A percentile compares a stretch with the other conserved stretches of the same genome.
Conservation (phyloP, 1,140 invertebrate species). For the Drosophila azteca region DNA sequence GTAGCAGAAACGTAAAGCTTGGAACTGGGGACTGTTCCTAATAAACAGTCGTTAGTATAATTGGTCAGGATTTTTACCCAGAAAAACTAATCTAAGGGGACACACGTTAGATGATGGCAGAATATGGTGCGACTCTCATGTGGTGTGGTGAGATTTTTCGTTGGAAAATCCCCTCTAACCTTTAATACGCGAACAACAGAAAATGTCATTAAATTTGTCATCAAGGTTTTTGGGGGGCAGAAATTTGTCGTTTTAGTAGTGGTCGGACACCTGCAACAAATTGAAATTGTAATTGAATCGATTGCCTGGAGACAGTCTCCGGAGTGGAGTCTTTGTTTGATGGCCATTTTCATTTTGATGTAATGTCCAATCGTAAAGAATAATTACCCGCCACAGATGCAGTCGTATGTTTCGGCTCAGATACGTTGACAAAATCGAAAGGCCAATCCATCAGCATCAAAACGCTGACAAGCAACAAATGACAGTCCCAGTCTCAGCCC, state of each 20-base stretch:
- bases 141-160: neutral
- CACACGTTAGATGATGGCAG: too few species aligned
- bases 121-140: too few species aligned
- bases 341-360: slow-evolving; percentile 22
- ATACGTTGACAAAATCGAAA: slow-evolving; percentile 26
- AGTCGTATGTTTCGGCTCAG: neutral
- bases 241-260: neutral
- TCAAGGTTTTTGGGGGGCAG: too few species aligned
- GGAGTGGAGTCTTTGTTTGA: neutral
- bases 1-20: too few species aligned
- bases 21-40: too few species aligned
- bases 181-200: too few species aligned
- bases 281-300: neutral
- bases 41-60: too few species aligned
- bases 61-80: too few species aligned
- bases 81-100: too few species aligned
- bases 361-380: slow-evolving; percentile 5
- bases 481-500: neutral
- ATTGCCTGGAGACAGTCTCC: neutral
- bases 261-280: neutral
- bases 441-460: slow-evolving; percentile 52
- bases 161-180: too few species aligned
- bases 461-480: slow-evolving; percentile 12
- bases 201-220: too few species aligned
- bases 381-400: slow-evolving; percentile 16